Evolutionary conservation across 2,113 vertebrate species (phyloP).

Genomic region (Lasiurus cinereus): DNA sequence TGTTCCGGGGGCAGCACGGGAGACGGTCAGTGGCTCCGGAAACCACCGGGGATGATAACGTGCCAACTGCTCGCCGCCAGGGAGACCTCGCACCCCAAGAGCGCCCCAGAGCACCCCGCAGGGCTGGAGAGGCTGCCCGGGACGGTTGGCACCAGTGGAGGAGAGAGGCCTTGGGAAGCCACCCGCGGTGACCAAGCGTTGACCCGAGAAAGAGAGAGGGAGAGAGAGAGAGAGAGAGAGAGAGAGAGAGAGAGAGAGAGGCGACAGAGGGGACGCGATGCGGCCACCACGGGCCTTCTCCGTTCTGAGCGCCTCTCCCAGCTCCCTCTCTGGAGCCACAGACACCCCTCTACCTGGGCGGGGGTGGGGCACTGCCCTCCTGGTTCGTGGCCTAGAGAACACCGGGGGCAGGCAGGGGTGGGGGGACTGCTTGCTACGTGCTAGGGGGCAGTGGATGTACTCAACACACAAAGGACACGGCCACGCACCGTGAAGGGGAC

Average conservation of each 20-base stretch:
- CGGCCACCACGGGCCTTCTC: background rate
- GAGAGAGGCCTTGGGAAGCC: slow-evolving; percentile 83
- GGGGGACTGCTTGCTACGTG: slow-evolving; percentile 61
- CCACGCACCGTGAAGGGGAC: slow-evolving; percentile 64
- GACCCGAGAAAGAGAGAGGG: slow-evolving; percentile 66
- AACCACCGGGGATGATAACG: slow-evolving; percentile 74
- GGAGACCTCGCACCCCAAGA: slow-evolving; percentile 58
- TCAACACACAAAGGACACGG: slow-evolving; percentile 49
- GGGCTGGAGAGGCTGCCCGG: slow-evolving; percentile 83
- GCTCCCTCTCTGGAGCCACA: background rate
- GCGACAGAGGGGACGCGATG: slow-evolving; percentile 18
- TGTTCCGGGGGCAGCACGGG: slow-evolving; percentile 75
- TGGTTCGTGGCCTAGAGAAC: background rate
- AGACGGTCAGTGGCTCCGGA: slow-evolving; percentile 74
- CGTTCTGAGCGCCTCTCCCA: background rate
- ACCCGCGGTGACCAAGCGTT: slow-evolving; percentile 69
- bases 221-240: background rate
- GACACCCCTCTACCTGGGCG: fast-evolving
- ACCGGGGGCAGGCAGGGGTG: background rate
- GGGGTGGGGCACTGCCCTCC: background rate
- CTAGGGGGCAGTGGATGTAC: background rate
- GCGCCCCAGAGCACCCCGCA: background rate
- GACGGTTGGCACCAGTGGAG: slow-evolving; percentile 89
- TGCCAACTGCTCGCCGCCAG: slow-evolving; percentile 79
- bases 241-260: background rate